Base-by-base conservation (phyloP, 2,888 invertebrate species). In the Pedicia rivosa region DNA sequence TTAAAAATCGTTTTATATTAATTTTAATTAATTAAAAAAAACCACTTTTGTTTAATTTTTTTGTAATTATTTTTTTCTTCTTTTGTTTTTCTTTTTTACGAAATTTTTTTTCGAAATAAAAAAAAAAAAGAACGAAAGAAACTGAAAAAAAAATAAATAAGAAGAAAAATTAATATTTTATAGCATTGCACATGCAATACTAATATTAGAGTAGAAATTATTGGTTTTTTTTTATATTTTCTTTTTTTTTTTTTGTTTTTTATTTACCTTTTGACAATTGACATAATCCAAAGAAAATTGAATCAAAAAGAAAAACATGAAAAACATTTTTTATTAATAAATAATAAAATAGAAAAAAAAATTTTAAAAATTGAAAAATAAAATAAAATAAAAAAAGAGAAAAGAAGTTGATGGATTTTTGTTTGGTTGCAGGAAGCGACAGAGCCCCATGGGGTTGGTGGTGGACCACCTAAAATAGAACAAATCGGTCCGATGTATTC, bases 331-430 rank as follows among this genome's bases (percentile, higher is more conserved):
- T 28, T 24, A 15, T 30, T 20, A 26, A 25, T 34, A 36, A 38
- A 35, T 26, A 24, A 35, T 40, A 37, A 17, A 33, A 13, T 20
- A 20, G 24, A 24, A 8, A 19, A 35, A 35, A 30, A 17, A 17
- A 29, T 30, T 28, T 15, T 24, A 16, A 27, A 22, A 34, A 14
- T 34, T 33, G 25, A 37, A 35, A 34, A 20, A 44, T 39, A 49
- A 48, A 47, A 48, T 40, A 46, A 51, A 48, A 48, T 49, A 48
- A 50, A 48, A 51, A 51, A 34, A 24, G 24, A 28, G 40, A 74
- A 78, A 82, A 83, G 83, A 83, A 84, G 84, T 83, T 84, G 83
- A 83, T 81, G 82, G 61, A 61, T 62, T 68, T 73, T 74, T 74
- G 75, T 76, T 77, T 82, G 80, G 83, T 84, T 81, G 81, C 86